Conservation (phyloP, 2,113 vertebrate genomes). For the Eubucco bourcierii region DNA sequence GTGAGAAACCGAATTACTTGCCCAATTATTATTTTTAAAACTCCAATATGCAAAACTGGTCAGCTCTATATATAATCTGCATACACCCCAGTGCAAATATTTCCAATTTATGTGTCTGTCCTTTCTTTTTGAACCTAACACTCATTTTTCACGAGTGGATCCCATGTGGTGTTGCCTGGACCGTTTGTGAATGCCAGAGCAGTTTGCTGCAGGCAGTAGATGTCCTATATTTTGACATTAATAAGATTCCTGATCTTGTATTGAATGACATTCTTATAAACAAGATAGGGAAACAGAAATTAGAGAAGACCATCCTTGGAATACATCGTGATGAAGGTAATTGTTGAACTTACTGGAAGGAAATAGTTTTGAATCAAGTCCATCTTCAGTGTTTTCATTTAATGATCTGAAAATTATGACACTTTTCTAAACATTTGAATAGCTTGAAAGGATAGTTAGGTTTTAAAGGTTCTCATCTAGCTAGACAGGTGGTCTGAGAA, state of each 20-base stretch:
- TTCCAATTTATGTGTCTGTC: background rate
- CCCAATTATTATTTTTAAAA: background rate
- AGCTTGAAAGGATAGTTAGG: background rate
- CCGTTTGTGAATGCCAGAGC: background rate
- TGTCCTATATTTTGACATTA: slow-evolving; percentile 47
- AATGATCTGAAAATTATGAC: background rate
- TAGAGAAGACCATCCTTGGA: background rate
- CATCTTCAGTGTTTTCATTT: background rate
- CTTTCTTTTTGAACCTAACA: background rate
- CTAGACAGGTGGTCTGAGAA: background rate
- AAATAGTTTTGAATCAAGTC: background rate
- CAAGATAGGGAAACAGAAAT: background rate
- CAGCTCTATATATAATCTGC: background rate
- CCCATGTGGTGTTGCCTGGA: background rate
- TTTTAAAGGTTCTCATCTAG: background rate
- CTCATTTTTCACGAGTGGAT: background rate
- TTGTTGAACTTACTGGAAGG: background rate
- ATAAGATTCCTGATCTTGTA: background rate
- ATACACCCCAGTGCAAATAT: background rate
- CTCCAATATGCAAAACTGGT: background rate
- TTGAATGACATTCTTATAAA: background rate
- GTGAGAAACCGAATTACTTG: background rate
- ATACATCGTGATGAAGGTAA: background rate
- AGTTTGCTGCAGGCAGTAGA: slow-evolving; percentile 2
- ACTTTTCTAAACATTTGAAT: background rate